Evolutionary conservation across 2,888 invertebrate species (phyloP).

Genomic region (Polia nebulosa): DNA sequence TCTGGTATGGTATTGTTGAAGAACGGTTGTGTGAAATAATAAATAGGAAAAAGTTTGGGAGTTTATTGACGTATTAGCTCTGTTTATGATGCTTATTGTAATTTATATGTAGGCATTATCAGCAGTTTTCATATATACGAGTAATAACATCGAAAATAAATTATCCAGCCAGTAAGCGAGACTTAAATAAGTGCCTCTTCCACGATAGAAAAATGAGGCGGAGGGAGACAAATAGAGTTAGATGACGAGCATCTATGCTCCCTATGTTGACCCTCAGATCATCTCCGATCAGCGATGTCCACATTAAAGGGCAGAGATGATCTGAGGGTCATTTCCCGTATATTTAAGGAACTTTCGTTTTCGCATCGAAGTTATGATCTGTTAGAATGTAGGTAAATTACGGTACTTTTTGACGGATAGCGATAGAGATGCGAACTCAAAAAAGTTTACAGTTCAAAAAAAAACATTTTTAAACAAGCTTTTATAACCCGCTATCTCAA

Average conservation of each 20-base stretch:
- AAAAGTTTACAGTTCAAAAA: no score
- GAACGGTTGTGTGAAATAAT: background rate
- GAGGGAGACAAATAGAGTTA: background rate
- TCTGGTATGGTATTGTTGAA: slow-evolving; percentile 1
- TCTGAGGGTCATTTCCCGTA: background rate
- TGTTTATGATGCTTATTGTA: background rate
- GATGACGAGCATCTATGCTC: background rate
- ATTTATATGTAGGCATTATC: background rate
- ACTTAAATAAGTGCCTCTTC: no score
- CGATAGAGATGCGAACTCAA: background rate
- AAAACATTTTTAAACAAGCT: no score
- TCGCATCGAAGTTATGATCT: background rate
- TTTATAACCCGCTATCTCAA: no score
- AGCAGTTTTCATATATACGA: slow-evolving; percentile 1
- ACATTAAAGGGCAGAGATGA: background rate
- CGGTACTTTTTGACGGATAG: background rate
- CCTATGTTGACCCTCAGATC: no score
- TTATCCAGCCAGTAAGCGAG: background rate
- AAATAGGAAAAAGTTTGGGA: background rate
- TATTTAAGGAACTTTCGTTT: background rate
- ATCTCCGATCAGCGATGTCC: no score
- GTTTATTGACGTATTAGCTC: background rate
- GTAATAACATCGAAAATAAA: slow-evolving; percentile 7
- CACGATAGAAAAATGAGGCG: no score
- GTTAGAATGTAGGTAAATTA: background rate